These are phyloP conservation scores for Euwallacea fornicatus DNA, from an alignment of 1,140 invertebrate species.

Conservation along the genomic window DNA sequence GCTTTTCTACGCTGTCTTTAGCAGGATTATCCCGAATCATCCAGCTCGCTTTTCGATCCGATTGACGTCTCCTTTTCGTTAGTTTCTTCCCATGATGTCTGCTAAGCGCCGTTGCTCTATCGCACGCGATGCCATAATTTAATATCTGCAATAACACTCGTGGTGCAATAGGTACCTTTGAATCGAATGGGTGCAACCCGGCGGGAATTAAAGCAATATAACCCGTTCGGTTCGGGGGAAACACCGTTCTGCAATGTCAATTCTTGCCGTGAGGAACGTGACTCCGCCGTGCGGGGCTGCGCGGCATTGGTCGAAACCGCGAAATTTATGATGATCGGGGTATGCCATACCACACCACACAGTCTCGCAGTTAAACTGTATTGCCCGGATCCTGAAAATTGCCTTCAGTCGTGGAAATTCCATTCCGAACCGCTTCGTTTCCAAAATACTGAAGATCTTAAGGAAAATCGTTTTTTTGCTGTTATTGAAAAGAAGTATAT, in stretches of 20 bases:
- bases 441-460: no score
- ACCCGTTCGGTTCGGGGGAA: not conserved
- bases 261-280: not conserved
- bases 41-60: not conserved
- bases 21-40: slow-evolving; percentile 1
- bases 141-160: slow-evolving; percentile 8
- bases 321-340: not conserved
- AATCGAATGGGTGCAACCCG: not conserved
- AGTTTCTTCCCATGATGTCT: not conserved
- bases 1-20: not conserved
- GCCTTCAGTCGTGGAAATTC: no score
- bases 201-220: not conserved
- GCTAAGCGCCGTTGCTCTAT: not conserved
- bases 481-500: no score
- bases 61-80: slow-evolving; percentile 2
- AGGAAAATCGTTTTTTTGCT: no score
- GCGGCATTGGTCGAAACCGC: not conserved
- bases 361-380: no score
- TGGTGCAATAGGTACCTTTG: not conserved
- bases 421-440: no score
- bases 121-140: not conserved
- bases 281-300: not conserved
- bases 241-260: not conserved
- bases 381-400: no score
- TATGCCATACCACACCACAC: not conserved